These are phyloP conservation scores for Heliconius hermathena DNA, from an alignment of 1,140 invertebrate genomes.

Conservation along the genomic window DNA sequence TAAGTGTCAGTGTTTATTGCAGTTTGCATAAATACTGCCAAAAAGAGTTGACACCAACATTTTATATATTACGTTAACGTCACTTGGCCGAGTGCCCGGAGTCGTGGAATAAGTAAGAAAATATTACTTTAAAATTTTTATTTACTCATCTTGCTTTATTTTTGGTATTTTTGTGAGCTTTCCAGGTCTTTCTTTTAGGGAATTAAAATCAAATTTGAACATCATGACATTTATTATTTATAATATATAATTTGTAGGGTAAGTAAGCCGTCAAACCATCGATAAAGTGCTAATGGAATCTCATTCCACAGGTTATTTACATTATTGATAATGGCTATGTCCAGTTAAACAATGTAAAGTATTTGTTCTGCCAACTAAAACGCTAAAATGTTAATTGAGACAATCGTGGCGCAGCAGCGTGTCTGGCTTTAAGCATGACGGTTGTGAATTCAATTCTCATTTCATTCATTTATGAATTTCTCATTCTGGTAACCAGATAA, in stretches of 20 bases:
- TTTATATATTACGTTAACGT: slow-evolving; percentile 30
- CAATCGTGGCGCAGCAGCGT: too few species aligned
- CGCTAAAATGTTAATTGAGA: too few species aligned
- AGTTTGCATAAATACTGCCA: slow-evolving; percentile 26
- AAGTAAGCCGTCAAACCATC: too few species aligned
- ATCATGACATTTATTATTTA: too few species aligned
- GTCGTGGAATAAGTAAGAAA: slow-evolving; percentile 19
- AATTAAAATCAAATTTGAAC: too few species aligned
- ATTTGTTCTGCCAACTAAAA: too few species aligned
- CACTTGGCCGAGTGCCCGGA: slow-evolving; percentile 22
- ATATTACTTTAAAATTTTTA: slow-evolving; percentile 20
- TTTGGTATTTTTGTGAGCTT: background rate
- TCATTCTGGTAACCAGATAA: too few species aligned
- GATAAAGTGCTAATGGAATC: background rate
- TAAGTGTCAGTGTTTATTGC: slow-evolving; percentile 18
- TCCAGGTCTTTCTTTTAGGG: background rate
- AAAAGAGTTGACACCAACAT: slow-evolving; percentile 22
- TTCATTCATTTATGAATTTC: too few species aligned
- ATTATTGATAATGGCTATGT: background rate
- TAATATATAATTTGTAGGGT: too few species aligned
- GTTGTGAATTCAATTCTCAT: too few species aligned
- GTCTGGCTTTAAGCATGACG: too few species aligned
- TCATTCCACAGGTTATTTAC: background rate
- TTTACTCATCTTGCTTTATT: background rate
- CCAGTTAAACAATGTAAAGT: background rate